Base-by-base conservation (phyloP, 2,113 vertebrate genomes). In the Murina feae region DNA sequence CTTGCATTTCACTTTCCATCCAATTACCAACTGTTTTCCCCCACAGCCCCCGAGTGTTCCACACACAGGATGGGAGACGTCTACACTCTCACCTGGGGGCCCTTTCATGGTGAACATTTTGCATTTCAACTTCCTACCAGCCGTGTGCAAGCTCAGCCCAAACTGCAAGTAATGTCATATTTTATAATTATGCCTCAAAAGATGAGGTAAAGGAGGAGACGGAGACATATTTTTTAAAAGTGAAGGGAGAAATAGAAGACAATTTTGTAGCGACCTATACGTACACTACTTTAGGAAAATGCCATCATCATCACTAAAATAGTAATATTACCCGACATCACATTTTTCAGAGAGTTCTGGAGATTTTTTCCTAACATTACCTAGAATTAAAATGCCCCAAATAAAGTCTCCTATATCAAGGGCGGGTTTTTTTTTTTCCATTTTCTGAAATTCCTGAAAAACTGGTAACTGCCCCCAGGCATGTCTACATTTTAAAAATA, bases 361-460 rank as follows among this genome's bases (percentile, higher is more conserved):
- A 82, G 78, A 95, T 91, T 93, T 96, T 94, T 89, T 39, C 69
- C 86, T 65, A 96, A 96, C 60, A 89, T 96, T 95, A 98, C 96
- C 91, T 96, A 98, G 98, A 96, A 86, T 83, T 96, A 93, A 94
- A 97, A 97, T 93, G 92, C 91, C 96, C 98, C 83, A 96, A 97
- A 97, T 92, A 96, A 97, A 96, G 96, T 97, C 92, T 91, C 47
- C 84, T 9, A 95, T 97, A 96, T n/a, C 75, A 91, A 97, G 95
- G 89, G 96, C 84, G 84, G 84, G 93, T 75, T 32, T 35, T 10
- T 13, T 10, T 13, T 13, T 85, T 72, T 81, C 23, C 20, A 60
- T 28, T 97, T 95, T 86, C 86, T 93, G 94, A 94, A 97, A 95
- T 90, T 89, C 94, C 97, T 96, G 95, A 97, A 97, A 96, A 82